Conservation (phyloP, 2,113 vertebrate genomes). For the Pseudorhombus dupliciocellatus region DNA sequence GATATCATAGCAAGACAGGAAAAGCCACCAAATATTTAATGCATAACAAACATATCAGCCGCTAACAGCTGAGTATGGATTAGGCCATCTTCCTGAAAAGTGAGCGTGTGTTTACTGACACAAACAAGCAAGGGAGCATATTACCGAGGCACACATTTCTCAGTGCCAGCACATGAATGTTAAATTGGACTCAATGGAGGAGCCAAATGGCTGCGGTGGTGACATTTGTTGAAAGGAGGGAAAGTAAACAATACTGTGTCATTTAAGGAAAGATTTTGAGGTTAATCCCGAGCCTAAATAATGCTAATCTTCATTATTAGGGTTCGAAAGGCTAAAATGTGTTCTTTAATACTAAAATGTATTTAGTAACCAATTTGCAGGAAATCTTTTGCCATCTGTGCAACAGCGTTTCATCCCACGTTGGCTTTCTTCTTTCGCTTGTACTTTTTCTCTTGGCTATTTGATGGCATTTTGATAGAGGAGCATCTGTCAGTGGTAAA, state of each 20-base stretch:
- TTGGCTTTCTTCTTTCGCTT: neutral
- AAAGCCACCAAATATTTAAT: slow-evolving; percentile 69
- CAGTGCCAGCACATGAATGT: slow-evolving; percentile 56
- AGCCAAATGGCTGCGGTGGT: slow-evolving; percentile 23
- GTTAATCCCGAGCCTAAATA: neutral
- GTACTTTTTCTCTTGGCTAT: slow-evolving; percentile 18
- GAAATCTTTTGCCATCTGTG: slow-evolving; percentile 69
- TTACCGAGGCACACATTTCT: slow-evolving; percentile 45
- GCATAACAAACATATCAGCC: slow-evolving; percentile 67
- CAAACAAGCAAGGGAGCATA: slow-evolving; percentile 62
- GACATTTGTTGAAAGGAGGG: slow-evolving; percentile 26
- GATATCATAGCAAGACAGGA: slow-evolving; percentile 65
- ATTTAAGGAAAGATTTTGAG: slow-evolving; percentile 2
- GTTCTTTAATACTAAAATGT: too few species aligned
- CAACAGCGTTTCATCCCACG: slow-evolving; percentile 31
- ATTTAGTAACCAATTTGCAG: neutral
- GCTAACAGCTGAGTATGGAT: slow-evolving; percentile 72
- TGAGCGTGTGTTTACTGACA: slow-evolving; percentile 67
- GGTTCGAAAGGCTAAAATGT: slow-evolving; percentile 5
- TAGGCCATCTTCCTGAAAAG: slow-evolving; percentile 65
- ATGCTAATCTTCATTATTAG: neutral
- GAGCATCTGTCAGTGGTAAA: slow-evolving; percentile 73
- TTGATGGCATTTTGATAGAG: slow-evolving; percentile 80
- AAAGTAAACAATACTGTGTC: slow-evolving; percentile 21
- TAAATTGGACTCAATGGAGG: slow-evolving; percentile 51